Evolutionary conservation across 2,888 invertebrate genomes (phyloP), one percentile per base, ranked within the genome.

Genomic region (Diaperis boleti): DNA sequence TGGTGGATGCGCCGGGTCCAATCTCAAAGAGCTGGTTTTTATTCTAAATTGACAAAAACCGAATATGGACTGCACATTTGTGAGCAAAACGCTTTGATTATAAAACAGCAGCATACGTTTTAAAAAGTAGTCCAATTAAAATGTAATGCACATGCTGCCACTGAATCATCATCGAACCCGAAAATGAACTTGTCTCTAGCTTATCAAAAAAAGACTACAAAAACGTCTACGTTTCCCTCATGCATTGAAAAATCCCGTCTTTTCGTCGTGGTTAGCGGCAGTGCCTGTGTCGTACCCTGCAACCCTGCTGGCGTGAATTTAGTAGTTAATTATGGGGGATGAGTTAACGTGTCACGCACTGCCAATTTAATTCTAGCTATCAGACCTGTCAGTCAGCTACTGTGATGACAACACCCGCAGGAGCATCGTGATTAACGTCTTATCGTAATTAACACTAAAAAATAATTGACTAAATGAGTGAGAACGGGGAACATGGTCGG

Each of bases 71-170:
- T n/a, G n/a, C n/a, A n/a, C n/a, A n/a, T n/a, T n/a, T n/a, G n/a
- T n/a, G n/a, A n/a, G n/a, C n/a, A n/a, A n/a, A n/a, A n/a, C 15
- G 6, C 10, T 1, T 45, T 45, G 15, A 26, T 5, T 26, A 26
- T 26, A 8, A 8, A 6, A 8, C 26, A 26, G n/a, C 7, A 37
- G 37, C 39, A 45, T 29, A 8, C 20, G 14, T 41, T 57, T 55
- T 11, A 17, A 18, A 52, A 62, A 62, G 62, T 62, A 59, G 62
- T 52, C 62, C 62, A 62, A 50, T 7, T 37, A 49, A 41, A 42
- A 50, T 55, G 31, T 35, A 62, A 63, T 63, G 63, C 63, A 63
- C 63, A 63, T 63, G 63, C 63, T 59, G 49, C 63, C 63, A 63
- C 39, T 59, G 17, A 62, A 50, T 57, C 35, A 45, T 56, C 17